Evolutionary conservation across 2,113 vertebrate species (phyloP), one percentile per base, ranked within the genome.

Genomic region (Bolborhynchus lineola): DNA sequence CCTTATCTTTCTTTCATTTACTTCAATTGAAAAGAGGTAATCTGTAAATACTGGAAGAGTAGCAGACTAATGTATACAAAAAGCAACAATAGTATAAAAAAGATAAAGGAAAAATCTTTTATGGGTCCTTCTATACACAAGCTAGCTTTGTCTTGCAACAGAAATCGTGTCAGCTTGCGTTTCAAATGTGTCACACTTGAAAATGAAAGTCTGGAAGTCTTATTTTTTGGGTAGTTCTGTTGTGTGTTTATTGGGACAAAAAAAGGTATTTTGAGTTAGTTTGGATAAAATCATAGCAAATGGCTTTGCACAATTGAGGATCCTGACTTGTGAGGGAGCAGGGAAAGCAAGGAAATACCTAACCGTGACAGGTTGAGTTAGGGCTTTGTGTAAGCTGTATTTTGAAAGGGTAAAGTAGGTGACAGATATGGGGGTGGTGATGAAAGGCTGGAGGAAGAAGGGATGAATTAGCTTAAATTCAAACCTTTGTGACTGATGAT

Each of bases 391-490:
- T 57, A 47, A 76, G 62, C 16, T 52, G 3, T 41, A 11, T 82
- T 77, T 92, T 74, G 44, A 46, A 41, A 85, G 29, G 20, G 19
- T 55, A 11, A 23, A 76, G 16, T 50, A 84, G 11, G n/a, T 42
- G 8, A 63, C 9, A 5, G 3, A 0, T 47, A 3, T 52, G 33
- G 28, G 9, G 3, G 20, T 81, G 64, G 14, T 67, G 26, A 31
- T 70, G 12, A 60, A 69, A 69, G 28, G 4, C 39, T 64, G 42
- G 33, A 33, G 6, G 20, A 83, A 39, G 33, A 67, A 46, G 5
- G 46, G 46, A 14, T 72, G 17, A 72, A 60, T 64, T 72, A 57
- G 24, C 15, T 53, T 87, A 78, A 57, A 25, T 49, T 72, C 19
- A 64, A 23, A 59, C 12, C 16, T 7, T 63, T 35, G 11, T 88